Evolutionary conservation across 2,888 invertebrate species (phyloP).

Genomic region (Drosophila suboccidentalis): DNA sequence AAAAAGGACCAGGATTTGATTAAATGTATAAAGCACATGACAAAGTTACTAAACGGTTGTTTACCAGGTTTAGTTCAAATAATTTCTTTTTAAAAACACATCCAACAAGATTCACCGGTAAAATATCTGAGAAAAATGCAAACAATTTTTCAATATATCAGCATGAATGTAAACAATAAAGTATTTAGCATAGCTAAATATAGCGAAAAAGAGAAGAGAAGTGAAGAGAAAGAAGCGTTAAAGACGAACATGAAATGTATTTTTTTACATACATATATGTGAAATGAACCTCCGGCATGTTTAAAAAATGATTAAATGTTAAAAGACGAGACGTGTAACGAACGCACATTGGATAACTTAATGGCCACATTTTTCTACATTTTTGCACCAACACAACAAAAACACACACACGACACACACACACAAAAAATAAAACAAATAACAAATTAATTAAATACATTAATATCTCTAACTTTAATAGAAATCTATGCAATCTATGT

Average conservation of each 20-base stretch:
- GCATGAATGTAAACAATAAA: constrained; percentile 68
- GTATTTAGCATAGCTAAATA: constrained; percentile 74
- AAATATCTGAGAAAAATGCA: constrained; percentile 25
- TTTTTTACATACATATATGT: constrained; percentile 75
- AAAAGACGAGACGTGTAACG: constrained; percentile 31
- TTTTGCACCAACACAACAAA: constrained; percentile 66
- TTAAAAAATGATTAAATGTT: constrained; percentile 57
- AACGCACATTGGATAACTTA: constrained; percentile 61
- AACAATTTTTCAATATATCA: constrained; percentile 60
- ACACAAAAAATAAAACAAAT: constrained; percentile 16
- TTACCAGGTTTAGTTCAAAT: constrained; percentile 42
- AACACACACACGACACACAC: constrained; percentile 9
- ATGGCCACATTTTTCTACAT: constrained; percentile 74
- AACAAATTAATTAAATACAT: constrained; percentile 6
- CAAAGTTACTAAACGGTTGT: constrained; percentile 78
- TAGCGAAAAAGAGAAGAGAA: constrained; percentile 12
- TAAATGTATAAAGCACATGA: constrained; percentile 62
- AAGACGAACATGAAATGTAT: constrained; percentile 67
- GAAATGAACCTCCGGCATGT: constrained; percentile 75
- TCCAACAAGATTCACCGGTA: constrained; percentile 30
- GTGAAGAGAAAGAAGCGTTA: constrained; percentile 39
- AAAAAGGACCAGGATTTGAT: constrained; percentile 78
- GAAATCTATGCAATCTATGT: constrained; percentile 44
- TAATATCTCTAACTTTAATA: constrained; percentile 34
- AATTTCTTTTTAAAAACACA: constrained; percentile 39